Base-by-base conservation (phyloP, 2,888 invertebrate genomes). In the Agrypnus murinus region DNA sequence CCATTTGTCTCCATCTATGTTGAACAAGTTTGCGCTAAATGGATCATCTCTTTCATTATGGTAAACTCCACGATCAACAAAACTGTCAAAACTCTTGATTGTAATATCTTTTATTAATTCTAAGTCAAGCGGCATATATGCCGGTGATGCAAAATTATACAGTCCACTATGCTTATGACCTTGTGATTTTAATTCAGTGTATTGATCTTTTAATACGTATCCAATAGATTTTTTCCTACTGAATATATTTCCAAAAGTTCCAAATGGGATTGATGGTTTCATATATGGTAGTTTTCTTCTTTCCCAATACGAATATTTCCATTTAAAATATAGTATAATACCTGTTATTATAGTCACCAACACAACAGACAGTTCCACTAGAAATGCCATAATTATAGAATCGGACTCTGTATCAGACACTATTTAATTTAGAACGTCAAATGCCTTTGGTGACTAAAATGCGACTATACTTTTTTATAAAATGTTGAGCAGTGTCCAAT, bases 11-110 rank as follows among this genome's bases (percentile, higher is more conserved):
- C 88, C 89, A 40, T 84, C 84, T 38, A 87, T 77, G 69, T 87
- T 84, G 74, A 90, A 89, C 1, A 91, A 79, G 77, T 88, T 88
- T 0, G 85, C 87, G 0, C 89, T 87, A 19, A 90, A 71, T 0
- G 87, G 89, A 80, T 90, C 77, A 87, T 40, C 45, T 32, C 53
- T 65, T 65, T 57, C 57, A 14, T 65, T 65, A 12, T 57, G 32
- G n/a, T 65, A 88, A 12, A 88, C 82, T 0, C 90, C 90, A 46
- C 90, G 88, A 63, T 90, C 89, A 78, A 88, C 87, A 69, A 91
- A 91, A 2, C 83, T 84, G n/a, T 65, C 15, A 73, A 90, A 91
- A 75, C 91, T 91, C 71, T 87, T 89, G 46, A 88, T 87, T 75
- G 91, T 77, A 14, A 92, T 85, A 53, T 86, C 85, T 67, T 81